Evolutionary conservation across 1,140 invertebrate species (phyloP), one percentile per base, ranked within the genome.

Genomic region (Phortica variegata): DNA sequence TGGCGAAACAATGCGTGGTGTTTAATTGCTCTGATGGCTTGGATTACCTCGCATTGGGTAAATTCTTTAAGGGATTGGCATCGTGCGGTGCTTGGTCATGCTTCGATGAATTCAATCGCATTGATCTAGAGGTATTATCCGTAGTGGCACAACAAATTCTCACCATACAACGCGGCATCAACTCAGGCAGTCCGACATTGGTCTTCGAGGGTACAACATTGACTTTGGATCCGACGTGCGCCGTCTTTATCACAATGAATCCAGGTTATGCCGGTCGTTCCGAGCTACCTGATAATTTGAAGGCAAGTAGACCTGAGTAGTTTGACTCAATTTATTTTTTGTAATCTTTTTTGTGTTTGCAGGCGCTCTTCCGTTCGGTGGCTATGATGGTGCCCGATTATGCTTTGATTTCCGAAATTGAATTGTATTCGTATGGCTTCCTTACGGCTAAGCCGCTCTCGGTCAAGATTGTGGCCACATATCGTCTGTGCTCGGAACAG

Each of bases 381-480:
- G 93, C 94, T 19, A 98, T 98, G 95, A 97, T 97, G 93, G 93
- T 97, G 16, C 95, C 95, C 1, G 93, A 97, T 78, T 96, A 96
- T 77, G 90, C 91, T 8, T 74, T 97, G 9, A 97, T 97, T 65
- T 90, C 93, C 0, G 94, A 97, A 79, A 96, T 96, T 52, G 90
- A 90, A 37, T 74, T 97, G 1, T 96, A 95, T 61, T 95, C 94
- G 0, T 93, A 86, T 74, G 95, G 95, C n/a, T 98, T 96, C 70
- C 80, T 93, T 8, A 87, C 87, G 37, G 93, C 93, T 2, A 85
- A 92, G 50, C 86, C 91, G 2, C 77, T 97, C 16, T 89, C 93
- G 0, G 83, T 95, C 0, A 98, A 98, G 80, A 97, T 97, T 59
- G 93, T 97, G 2, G 91, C 93, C 45, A 93, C 91, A 0, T 97